phyloP scores from a whole-genome alignment of 2,113 vertebrate species.

The Peromyscus polionotus region DNA sequence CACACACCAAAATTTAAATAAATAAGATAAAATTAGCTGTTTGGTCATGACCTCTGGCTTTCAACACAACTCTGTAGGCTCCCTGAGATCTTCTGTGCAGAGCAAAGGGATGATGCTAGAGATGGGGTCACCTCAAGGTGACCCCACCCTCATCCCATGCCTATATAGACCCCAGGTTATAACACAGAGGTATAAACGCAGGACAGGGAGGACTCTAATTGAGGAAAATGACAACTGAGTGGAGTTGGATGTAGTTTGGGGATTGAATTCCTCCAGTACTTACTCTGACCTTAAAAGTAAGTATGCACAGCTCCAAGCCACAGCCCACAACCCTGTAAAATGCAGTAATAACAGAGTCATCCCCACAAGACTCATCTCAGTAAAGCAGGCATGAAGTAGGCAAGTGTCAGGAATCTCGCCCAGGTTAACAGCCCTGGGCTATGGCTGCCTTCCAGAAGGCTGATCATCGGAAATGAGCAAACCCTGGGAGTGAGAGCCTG shows the following conservation, averaged over 20 bases:
- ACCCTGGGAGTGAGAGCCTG: background rate
- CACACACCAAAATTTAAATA: background rate
- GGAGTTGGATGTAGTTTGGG: background rate
- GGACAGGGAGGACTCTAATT: background rate
- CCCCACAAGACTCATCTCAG: background rate
- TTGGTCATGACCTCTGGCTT: background rate
- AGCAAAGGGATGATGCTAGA: background rate
- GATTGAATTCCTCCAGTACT: constrained; percentile 2
- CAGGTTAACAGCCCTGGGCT: background rate
- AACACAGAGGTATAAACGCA: background rate
- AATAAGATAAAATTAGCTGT: constrained; percentile 24
- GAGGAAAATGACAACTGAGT: background rate
- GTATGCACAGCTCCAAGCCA: constrained; percentile 14
- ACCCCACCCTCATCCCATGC: background rate
- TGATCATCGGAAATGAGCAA: background rate
- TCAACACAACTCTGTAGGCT: background rate
- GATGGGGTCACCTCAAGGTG: background rate
- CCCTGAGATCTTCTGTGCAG: background rate
- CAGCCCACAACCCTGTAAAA: constrained; percentile 38
- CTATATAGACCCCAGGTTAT: background rate
- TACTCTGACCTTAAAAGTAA: constrained; percentile 23
- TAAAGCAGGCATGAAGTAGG: background rate
- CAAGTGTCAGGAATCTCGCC: background rate
- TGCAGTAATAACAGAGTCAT: constrained; percentile 4
- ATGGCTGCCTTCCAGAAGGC: background rate